Evolutionary conservation across 23 tunicate species (phyloP).

Genomic region (Ascidia mentula): DNA sequence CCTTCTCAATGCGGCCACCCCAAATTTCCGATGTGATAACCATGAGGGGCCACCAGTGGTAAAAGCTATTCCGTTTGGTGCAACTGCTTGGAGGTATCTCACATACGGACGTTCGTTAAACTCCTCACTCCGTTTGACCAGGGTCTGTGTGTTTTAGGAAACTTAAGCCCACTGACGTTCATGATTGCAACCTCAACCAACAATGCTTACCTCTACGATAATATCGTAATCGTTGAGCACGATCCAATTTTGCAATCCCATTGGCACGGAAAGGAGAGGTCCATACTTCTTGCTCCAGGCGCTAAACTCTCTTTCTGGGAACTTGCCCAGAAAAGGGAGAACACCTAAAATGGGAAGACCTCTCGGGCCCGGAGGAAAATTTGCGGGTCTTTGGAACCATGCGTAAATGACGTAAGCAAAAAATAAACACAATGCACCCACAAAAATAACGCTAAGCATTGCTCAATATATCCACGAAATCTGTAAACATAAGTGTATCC

Average conservation of each 20-base stretch:
- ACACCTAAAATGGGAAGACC: slow-evolving; percentile 22
- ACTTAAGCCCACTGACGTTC: not conserved
- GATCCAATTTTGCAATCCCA: slow-evolving; percentile 22
- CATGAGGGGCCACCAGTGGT: not conserved
- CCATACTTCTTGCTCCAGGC: slow-evolving; percentile 32
- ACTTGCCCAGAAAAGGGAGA: slow-evolving; percentile 15
- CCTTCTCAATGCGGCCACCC: not conserved
- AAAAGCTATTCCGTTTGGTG: not conserved
- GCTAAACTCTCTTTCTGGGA: slow-evolving; percentile 18
- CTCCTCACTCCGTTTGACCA: not conserved
- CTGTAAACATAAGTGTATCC: too few species aligned
- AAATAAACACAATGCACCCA: too few species aligned
- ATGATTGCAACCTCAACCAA: not conserved
- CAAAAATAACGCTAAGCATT: too few species aligned
- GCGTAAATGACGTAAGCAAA: too few species aligned
- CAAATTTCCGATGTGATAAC: not conserved
- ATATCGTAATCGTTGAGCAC: slow-evolving; percentile 17
- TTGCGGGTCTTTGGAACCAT: slow-evolving; percentile 11
- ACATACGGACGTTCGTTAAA: not conserved
- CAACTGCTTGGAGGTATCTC: not conserved
- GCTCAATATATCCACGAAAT: too few species aligned
- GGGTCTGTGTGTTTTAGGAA: not conserved
- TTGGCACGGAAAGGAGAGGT: slow-evolving; percentile 12
- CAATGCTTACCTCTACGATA: not conserved
- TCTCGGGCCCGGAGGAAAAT: slow-evolving; percentile 22